These are phyloP conservation scores for Globodera rostochiensis DNA, from an alignment of 1,140 invertebrate genomes.

Conservation along the genomic window DNA sequence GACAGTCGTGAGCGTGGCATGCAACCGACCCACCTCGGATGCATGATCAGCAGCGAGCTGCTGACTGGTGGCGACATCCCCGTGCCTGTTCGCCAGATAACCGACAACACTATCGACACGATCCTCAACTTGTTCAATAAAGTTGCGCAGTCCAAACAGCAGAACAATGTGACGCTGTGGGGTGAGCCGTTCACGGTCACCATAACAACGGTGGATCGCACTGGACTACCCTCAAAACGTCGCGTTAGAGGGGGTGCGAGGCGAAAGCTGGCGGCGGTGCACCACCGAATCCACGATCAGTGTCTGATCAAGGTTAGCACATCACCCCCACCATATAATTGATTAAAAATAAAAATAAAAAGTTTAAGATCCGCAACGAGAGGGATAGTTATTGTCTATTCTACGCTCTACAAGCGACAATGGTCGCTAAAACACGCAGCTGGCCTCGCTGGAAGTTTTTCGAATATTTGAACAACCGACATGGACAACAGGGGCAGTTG, in stretches of 20 bases:
- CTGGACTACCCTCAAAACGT: neutral
- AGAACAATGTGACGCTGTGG: neutral
- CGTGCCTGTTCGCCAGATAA: neutral
- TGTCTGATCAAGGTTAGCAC: conserved; percentile 4
- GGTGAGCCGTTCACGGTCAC: neutral
- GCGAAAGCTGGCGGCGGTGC: neutral
- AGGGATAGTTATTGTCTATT: neutral
- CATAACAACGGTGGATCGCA: neutral
- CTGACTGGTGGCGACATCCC: neutral
- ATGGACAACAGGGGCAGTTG: neutral
- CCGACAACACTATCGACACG: neutral
- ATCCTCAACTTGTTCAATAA: neutral
- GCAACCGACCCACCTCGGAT: neutral
- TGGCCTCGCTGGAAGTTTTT: neutral
- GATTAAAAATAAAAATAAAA: too few relatives aligned
- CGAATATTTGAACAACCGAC: neutral
- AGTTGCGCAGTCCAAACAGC: neutral
- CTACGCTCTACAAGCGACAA: neutral
- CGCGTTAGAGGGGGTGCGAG: neutral
- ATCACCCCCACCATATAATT: too few relatives aligned
- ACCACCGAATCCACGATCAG: neutral
- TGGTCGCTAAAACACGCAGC: neutral
- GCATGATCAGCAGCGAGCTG: conserved; percentile 3
- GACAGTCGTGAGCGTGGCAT: neutral
- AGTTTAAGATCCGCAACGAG: too few relatives aligned